Percentiles rank a stretch among this genome's conserved stretches.
These are phyloP conservation scores for Sebastes schlegelii DNA, from an alignment of 2,113 vertebrate genomes.

Conservation along the genomic window DNA sequence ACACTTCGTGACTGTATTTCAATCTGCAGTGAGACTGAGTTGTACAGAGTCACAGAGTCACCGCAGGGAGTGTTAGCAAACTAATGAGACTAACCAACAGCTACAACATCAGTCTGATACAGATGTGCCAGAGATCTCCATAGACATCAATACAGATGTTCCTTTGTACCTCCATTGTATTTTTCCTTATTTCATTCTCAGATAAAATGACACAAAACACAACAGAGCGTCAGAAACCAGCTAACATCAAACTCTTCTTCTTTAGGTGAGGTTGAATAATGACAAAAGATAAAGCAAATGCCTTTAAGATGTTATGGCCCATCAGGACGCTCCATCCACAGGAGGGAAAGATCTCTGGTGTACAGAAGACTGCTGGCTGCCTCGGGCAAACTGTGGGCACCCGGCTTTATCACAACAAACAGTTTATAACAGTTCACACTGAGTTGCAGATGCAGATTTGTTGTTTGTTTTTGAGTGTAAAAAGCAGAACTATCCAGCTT, in stretches of 20 bases:
- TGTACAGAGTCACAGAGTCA: no score
- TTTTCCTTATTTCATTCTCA: neutral
- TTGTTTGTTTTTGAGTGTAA: slow-evolving; percentile 20
- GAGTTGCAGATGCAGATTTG: slow-evolving; percentile 27
- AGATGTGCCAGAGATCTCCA: no score
- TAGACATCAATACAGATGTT: no score
- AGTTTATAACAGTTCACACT: slow-evolving; percentile 22
- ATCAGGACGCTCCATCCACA: neutral
- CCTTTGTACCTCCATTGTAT: no score
- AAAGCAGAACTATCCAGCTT: slow-evolving; percentile 14
- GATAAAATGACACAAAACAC: neutral
- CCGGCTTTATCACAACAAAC: slow-evolving; percentile 44
- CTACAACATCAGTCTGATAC: no score
- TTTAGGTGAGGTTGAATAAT: neutral
- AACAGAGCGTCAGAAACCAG: neutral
- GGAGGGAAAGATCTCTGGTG: neutral
- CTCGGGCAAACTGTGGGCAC: slow-evolving; percentile 24
- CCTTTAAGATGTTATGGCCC: neutral
- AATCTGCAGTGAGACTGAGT: no score
- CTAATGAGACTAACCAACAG: no score
- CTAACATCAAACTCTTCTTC: neutral
- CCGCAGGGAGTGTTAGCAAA: no score
- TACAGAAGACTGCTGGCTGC: neutral
- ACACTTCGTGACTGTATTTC: no score
- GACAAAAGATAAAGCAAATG: neutral